phyloP scores from a whole-genome alignment of 2,888 invertebrate species.

The Neuroscelio doddi region DNA sequence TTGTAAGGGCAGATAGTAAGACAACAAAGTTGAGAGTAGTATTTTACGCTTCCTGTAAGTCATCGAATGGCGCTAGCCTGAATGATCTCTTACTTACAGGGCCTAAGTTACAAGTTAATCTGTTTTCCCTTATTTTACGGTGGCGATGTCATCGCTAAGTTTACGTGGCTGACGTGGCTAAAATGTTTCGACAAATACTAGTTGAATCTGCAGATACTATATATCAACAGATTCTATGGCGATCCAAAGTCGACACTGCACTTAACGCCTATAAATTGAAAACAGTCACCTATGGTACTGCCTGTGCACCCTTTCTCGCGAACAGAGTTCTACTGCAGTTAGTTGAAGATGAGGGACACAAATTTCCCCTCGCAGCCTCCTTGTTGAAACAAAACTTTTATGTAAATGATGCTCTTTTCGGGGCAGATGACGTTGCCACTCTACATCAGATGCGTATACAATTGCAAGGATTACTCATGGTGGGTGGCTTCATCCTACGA shows the following conservation, averaged over 20 bases:
- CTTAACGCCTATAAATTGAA: too few species aligned
- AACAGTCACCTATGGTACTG: too few species aligned
- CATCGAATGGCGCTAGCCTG: conserved; percentile 17
- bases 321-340: too few species aligned
- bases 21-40: conserved; percentile 33
- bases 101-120: conserved; percentile 13
- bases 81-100: conserved; percentile 31
- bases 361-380: conserved; percentile 7
- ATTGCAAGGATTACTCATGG: too few species aligned
- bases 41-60: conserved; percentile 27
- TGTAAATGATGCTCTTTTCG: conserved; percentile 12
- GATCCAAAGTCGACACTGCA: background rate
- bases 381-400: conserved; percentile 7
- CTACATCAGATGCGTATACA: background rate
- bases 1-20: conserved; percentile 21
- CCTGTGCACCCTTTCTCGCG: too few species aligned
- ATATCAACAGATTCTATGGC: conserved; percentile 7
- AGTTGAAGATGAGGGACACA: too few species aligned
- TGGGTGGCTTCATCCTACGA: too few species aligned
- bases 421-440: conserved; percentile 4
- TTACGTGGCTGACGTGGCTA: conserved; percentile 17
- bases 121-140: conserved; percentile 5
- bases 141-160: conserved; percentile 20
- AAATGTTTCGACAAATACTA: too few species aligned
- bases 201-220: conserved; percentile 5